Conservation (phyloP, 2,113 vertebrate genomes). For the Urocynchramus pylzowi region DNA sequence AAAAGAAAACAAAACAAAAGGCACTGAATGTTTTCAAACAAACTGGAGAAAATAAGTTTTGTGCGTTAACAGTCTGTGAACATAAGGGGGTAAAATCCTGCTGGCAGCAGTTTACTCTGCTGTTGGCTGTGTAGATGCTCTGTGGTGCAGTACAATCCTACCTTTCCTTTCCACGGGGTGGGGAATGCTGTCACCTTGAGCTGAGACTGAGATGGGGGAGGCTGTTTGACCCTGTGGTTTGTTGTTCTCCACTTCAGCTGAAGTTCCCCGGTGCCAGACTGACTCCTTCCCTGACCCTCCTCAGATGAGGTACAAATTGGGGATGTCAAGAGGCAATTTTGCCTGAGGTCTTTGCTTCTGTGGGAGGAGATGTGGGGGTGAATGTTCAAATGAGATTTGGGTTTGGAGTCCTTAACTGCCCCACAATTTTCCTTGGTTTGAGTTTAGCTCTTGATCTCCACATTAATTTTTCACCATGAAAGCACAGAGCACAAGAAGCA, state of each 20-base stretch:
- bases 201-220: neutral
- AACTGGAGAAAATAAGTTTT: neutral
- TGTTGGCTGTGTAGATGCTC: neutral
- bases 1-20: neutral
- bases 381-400: neutral
- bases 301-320: neutral
- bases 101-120: neutral
- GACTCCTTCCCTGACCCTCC: neutral
- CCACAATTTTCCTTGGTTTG: neutral
- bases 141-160: neutral
- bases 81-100: neutral
- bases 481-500: neutral
- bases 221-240: neutral
- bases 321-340: neutral
- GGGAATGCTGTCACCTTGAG: neutral
- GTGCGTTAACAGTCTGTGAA: neutral
- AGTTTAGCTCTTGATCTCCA: neutral
- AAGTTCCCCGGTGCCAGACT: neutral
- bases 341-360: neutral
- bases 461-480: neutral
- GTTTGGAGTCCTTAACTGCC: neutral
- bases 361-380: neutral
- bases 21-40: neutral
- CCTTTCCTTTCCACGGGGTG: neutral
- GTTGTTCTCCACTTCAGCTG: neutral